Base-by-base conservation (phyloP, 2,113 vertebrate species). In the Elgaria multicarinata region DNA sequence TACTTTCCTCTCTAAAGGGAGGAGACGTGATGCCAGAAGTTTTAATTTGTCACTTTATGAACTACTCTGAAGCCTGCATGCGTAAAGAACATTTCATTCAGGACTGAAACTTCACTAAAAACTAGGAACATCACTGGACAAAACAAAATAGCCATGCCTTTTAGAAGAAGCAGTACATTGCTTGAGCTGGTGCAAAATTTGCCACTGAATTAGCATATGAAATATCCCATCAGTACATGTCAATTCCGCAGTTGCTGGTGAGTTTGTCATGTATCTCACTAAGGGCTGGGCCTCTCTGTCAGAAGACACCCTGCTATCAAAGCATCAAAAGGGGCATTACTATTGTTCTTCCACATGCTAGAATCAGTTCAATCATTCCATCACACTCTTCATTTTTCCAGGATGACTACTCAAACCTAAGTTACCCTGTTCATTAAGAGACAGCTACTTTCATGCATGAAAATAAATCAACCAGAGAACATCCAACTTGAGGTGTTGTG, bases 1-100 rank as follows among this genome's bases (percentile, higher is more conserved):
- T 10, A n/a, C 81, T 92, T 92, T 74, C 55, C 90, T 69, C 87
- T 91, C 94, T 4, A 16, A 90, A 88, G 94, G 91, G 90, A 24
- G 55, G 53, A 92, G 91, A 89, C 66, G 92, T 92, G 93, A 46
- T 90, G 75, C 90, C 94, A 93, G 18, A 74, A 89, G 74, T 28
- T n/a, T 85, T 58, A 93, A 94, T 91, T 55, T 74, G 67, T 28
- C 31, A 93, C 88, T 66, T 55, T 3, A 42, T n/a, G 1, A 74
- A 87, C 36, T 0, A n/a, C 92, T 94, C 89, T 94, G 93, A 94
- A 93, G 90, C 87, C 22, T 0, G 0, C 0, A 0, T 91, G 76
- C 0, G 0, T 79, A 58, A 81, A 7, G 16, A 53, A 72, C 50
- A 55, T 53, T 44, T 81, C 64, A 58, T 12, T 71, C 76, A 39